Percentiles rank a stretch among this genome's conserved stretches.
These are phyloP conservation scores for Peromyscus attwateri DNA, from an alignment of 2,797 vertebrate genomes.

Conservation along the genomic window DNA sequence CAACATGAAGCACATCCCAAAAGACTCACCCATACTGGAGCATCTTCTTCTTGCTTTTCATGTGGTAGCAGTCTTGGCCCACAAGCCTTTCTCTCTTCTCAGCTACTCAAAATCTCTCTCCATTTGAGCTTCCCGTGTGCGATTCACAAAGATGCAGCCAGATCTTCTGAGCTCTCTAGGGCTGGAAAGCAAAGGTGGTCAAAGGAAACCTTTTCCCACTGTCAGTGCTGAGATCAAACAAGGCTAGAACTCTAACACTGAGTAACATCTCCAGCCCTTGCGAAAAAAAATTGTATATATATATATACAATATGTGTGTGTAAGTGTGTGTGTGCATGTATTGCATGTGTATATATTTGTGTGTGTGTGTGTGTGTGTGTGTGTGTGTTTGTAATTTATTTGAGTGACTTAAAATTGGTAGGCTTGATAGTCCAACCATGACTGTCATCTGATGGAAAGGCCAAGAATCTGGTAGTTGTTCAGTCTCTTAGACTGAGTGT, in stretches of 20 bases:
- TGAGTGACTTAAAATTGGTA: neutral
- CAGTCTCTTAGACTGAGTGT: neutral
- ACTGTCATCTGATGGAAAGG: neutral
- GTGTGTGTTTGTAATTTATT: neutral
- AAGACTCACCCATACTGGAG: neutral
- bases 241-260: neutral
- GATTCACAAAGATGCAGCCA: neutral
- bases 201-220: neutral
- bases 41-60: constrained; percentile 25
- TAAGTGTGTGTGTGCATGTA: neutral
- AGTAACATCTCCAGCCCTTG: neutral
- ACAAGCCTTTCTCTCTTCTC: neutral
- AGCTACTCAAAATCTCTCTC: neutral
- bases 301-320: neutral
- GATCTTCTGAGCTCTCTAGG: neutral
- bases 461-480: neutral
- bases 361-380: too few relatives aligned
- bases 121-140: neutral
- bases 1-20: neutral
- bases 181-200: neutral
- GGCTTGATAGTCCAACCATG: neutral
- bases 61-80: neutral
- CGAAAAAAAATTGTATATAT: neutral
- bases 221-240: neutral
- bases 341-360: too few relatives aligned